Conservation (phyloP, 2,888 invertebrate genomes). For the Ophion obscuratus region DNA sequence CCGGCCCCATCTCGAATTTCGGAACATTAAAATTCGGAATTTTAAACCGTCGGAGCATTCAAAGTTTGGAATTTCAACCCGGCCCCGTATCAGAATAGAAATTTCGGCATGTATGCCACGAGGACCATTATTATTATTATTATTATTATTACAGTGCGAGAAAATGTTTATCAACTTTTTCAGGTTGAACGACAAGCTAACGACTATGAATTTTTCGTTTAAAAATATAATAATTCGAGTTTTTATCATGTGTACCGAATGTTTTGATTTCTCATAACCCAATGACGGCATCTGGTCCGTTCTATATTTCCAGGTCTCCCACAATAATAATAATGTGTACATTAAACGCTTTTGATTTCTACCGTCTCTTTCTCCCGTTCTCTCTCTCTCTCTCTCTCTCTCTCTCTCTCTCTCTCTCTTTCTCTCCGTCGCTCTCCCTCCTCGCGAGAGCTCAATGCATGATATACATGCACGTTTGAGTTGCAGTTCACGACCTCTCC, state of each 20-base stretch:
- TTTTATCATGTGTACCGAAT: background rate
- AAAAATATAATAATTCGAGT: background rate
- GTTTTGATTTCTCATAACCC: background rate
- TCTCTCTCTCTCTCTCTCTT: background rate
- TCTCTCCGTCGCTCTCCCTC: slow-evolving; percentile 10
- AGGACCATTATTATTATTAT: too few species aligned
- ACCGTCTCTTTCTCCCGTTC: too few species aligned
- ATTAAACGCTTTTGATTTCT: background rate
- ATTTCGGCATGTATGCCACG: too few species aligned
- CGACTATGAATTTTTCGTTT: background rate
- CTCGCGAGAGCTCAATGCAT: slow-evolving; percentile 17
- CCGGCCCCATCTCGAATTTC: too few species aligned
- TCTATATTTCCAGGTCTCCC: slow-evolving; percentile 5
- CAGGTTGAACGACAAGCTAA: too few species aligned
- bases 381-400: background rate
- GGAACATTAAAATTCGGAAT: too few species aligned
- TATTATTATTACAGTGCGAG: too few species aligned
- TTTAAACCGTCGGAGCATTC: too few species aligned
- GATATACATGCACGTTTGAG: slow-evolving; percentile 11
- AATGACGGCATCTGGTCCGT: slow-evolving; percentile 27
- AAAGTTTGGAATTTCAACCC: too few species aligned
- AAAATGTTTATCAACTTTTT: too few species aligned
- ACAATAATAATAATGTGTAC: slow-evolving; percentile 7
- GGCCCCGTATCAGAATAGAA: too few species aligned
- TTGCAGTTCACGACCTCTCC: slow-evolving; percentile 46